Evolutionary conservation across 2,113 vertebrate genomes (phyloP).

Genomic region (Perognathus longimembris): DNA sequence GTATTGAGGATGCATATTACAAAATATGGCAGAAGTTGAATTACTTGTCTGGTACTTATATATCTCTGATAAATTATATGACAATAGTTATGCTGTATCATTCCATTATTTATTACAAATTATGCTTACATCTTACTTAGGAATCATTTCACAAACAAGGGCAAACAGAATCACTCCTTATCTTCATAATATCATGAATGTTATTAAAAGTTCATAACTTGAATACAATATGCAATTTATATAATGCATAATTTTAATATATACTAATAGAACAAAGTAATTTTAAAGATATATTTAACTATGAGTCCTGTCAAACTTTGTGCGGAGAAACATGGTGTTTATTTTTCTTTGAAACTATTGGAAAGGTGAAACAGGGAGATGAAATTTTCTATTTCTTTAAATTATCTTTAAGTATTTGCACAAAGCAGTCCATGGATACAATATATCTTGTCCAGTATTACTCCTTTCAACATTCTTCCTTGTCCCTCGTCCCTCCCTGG

Average conservation of each 20-base stretch:
- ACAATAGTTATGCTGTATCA: conserved; percentile 26
- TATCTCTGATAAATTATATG: conserved; percentile 22
- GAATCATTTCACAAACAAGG: conserved; percentile 17
- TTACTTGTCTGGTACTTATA: conserved; percentile 9
- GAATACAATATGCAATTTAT: background rate
- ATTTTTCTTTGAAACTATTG: background rate
- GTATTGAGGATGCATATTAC: background rate
- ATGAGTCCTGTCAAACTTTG: background rate
- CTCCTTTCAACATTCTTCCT: no score
- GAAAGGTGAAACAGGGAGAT: conserved; percentile 14
- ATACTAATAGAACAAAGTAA: conserved; percentile 8
- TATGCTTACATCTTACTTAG: conserved; percentile 39
- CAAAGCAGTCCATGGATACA: no score
- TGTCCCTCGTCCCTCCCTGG: no score
- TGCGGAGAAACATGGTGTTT: conserved; percentile 13
- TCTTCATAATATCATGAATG: conserved; percentile 10
- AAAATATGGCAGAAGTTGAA: background rate
- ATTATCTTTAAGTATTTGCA: no score
- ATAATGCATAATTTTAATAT: background rate
- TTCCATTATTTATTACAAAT: conserved; percentile 59
- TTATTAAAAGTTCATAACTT: conserved; percentile 31
- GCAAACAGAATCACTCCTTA: conserved; percentile 32
- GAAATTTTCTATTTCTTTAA: background rate
- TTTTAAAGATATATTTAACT: background rate
- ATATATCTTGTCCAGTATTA: no score